These are phyloP conservation scores for Empis stercorea DNA, from an alignment of 2,888 invertebrate species.

Conservation along the genomic window DNA sequence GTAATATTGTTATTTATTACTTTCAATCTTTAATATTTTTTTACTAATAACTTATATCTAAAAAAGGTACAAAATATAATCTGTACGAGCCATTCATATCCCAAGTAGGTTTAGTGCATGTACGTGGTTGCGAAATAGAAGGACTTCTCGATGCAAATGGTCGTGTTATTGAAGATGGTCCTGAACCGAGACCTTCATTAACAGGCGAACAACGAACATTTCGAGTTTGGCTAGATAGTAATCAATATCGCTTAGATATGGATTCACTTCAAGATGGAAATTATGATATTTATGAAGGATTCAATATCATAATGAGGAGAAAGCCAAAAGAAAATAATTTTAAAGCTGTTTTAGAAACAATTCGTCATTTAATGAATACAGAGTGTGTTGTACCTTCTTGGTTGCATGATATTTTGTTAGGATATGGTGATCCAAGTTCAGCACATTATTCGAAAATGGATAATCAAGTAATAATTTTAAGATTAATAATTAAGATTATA, in stretches of 20 bases:
- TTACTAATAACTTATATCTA: no score
- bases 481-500: not conserved
- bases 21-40: not conserved
- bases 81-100: constrained; percentile 75
- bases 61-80: constrained; percentile 63
- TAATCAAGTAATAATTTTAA: constrained; percentile 45
- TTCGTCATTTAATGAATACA: constrained; percentile 97
- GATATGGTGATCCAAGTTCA: constrained; percentile 94
- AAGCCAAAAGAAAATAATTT: constrained; percentile 99
- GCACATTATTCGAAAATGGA: constrained; percentile 95
- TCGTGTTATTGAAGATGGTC: constrained; percentile 90
- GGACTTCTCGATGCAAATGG: constrained; percentile 95
- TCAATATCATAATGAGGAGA: constrained; percentile 94
- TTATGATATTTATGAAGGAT: constrained; percentile 72
- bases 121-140: constrained; percentile 96
- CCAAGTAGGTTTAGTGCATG: constrained; percentile 82
- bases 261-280: constrained; percentile 60
- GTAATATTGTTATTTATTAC: constrained; percentile 39
- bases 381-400: constrained; percentile 94
- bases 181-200: constrained; percentile 74
- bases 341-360: constrained; percentile 97
- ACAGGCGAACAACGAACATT: constrained; percentile 85
- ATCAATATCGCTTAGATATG: constrained; percentile 92
- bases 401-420: constrained; percentile 92
- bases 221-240: constrained; percentile 88